Conservation (phyloP, 2,797 vertebrate species). For the Pipistrellus kuhlii region DNA sequence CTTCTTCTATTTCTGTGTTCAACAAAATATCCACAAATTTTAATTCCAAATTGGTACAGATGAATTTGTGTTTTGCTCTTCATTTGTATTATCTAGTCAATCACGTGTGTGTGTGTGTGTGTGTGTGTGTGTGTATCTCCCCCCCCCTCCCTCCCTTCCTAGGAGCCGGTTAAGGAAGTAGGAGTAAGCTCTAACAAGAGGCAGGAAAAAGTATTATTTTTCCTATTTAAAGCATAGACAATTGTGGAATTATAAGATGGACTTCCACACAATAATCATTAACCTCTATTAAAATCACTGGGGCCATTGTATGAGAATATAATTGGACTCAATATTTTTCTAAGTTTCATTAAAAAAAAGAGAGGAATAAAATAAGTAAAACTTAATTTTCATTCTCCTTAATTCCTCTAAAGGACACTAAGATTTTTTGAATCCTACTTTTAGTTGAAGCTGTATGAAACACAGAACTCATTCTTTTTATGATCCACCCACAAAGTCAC, state of each 20-base stretch:
- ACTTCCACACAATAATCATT: neutral
- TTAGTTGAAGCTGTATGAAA: neutral
- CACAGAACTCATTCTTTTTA: constrained; percentile 37
- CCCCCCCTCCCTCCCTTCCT: neutral
- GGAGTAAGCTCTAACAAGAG: neutral
- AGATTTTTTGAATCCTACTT: constrained; percentile 24
- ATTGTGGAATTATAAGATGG: neutral
- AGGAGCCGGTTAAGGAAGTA: neutral
- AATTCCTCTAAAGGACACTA: constrained; percentile 32
- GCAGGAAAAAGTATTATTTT: neutral
- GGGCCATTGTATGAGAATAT: neutral
- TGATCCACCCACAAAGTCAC: neutral
- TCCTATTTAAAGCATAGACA: constrained; percentile 17
- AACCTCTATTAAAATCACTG: neutral
- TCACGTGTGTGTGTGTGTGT: no score
- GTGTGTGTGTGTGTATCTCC: no score
- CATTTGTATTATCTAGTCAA: constrained; percentile 7
- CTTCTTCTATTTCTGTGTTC: neutral
- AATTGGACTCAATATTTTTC: neutral
- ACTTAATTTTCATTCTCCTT: neutral
- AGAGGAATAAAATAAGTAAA: constrained; percentile 7
- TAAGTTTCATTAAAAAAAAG: neutral
- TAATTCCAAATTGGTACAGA: neutral
- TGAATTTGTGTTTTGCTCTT: constrained; percentile 9
- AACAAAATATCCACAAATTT: constrained; percentile 22